Conservation (phyloP, 2,113 vertebrate genomes). For the Ceyx cyanopectus region DNA sequence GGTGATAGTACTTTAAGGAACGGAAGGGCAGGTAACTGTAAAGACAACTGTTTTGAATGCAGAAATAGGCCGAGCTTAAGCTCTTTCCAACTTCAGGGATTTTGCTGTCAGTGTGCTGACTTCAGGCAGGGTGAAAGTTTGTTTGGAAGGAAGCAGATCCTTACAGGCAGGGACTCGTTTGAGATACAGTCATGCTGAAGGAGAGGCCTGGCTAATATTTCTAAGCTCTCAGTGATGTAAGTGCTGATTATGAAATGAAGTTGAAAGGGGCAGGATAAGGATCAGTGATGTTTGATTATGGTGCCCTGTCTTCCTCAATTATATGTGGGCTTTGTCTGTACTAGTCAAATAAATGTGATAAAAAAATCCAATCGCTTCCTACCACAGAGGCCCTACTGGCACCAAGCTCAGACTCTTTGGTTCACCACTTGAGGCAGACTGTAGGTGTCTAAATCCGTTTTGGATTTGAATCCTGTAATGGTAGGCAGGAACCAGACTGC, state of each 20-base stretch:
- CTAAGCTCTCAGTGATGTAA: not conserved
- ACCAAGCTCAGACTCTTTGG: not conserved
- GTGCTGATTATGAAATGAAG: not conserved
- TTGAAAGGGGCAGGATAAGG: not conserved
- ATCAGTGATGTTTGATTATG: not conserved
- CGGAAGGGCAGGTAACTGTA: not conserved
- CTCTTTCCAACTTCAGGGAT: not conserved
- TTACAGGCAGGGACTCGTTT: not conserved
- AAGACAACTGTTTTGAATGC: not conserved
- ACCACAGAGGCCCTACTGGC: not conserved
- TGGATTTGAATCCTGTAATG: not conserved
- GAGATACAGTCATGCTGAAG: not conserved
- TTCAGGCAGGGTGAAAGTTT: not conserved
- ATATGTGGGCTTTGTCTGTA: not conserved
- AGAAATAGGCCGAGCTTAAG: not conserved
- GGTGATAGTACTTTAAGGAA: not conserved
- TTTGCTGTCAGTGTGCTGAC: not conserved
- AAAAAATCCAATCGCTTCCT: not conserved
- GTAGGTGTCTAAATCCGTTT: not conserved
- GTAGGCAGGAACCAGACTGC: not conserved
- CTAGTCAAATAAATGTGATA: not conserved
- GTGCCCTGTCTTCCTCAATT: not conserved
- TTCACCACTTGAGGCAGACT: not conserved
- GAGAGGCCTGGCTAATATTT: not conserved
- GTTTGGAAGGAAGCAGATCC: not conserved